phyloP scores from a whole-genome alignment of 1,140 invertebrate species.

The Euglossa dilemma region DNA sequence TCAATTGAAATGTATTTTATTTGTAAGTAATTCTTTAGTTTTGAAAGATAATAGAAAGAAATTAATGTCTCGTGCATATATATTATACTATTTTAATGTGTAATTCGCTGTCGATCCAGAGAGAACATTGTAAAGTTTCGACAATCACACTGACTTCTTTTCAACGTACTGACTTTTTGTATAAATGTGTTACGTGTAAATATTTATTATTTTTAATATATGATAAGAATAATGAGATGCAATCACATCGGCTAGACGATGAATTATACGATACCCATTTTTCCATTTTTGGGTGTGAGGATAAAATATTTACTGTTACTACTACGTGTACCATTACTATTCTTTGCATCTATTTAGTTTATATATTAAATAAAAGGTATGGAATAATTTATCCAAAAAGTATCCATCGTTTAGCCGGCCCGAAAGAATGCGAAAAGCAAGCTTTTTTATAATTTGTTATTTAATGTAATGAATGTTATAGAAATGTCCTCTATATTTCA shows the following conservation, averaged over 20 bases:
- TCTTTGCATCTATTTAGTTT: neutral
- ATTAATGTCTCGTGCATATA: neutral
- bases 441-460: conserved; percentile 83
- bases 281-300: neutral
- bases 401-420: conserved; percentile 46
- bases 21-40: neutral
- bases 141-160: conserved; percentile 76
- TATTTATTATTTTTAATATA: conserved; percentile 81
- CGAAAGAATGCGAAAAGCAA: conserved; percentile 54
- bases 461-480: conserved; percentile 81
- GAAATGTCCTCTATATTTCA: conserved; percentile 79
- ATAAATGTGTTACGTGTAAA: conserved; percentile 75
- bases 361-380: neutral
- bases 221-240: conserved; percentile 60
- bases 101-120: conserved; percentile 33
- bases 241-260: conserved; percentile 52
- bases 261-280: neutral
- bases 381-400: neutral
- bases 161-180: conserved; percentile 75
- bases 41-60: neutral
- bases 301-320: neutral
- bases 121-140: conserved; percentile 67
- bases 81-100: neutral
- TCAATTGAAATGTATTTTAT: neutral
- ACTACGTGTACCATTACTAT: neutral